A percentile compares a stretch with the other conserved stretches of the same genome.
Conservation (phyloP, 2,113 vertebrate genomes). For the Tetraodon nigroviridis region DNA sequence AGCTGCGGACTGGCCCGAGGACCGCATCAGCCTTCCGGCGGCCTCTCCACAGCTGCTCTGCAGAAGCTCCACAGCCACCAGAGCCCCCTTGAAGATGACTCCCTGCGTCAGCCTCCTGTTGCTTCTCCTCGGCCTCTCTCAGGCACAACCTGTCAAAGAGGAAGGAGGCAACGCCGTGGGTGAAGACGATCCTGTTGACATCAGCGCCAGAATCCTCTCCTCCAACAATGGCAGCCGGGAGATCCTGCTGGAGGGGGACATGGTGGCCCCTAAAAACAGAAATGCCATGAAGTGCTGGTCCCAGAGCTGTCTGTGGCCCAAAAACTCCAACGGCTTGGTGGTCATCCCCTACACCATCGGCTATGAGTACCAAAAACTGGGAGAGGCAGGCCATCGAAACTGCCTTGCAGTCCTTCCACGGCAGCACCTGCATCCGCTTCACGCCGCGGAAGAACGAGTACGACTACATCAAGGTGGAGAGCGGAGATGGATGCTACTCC, state of each 20-base stretch:
- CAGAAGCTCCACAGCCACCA: too few species aligned
- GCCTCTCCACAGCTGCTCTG: too few species aligned
- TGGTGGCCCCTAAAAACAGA: conserved; percentile 27
- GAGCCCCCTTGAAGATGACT: too few species aligned
- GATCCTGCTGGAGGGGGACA: conserved; percentile 40
- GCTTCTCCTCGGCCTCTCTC: too few species aligned
- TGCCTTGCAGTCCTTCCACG: too few species aligned
- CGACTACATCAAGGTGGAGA: too few species aligned
- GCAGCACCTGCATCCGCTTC: too few species aligned
- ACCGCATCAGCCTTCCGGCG: too few species aligned
- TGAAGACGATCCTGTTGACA: neutral
- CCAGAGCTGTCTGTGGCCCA: conserved; percentile 14
- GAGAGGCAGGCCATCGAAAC: conserved; percentile 18
- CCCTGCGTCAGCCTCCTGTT: too few species aligned
- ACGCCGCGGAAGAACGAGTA: too few species aligned
- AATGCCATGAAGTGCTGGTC: conserved; percentile 16
- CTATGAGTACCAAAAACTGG: neutral
- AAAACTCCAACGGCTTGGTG: conserved; percentile 21
- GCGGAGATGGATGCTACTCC: too few species aligned
- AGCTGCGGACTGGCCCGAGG: conserved; percentile 22
- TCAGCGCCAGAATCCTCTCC: conserved; percentile 24
- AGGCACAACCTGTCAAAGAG: too few species aligned
- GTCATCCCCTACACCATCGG: conserved; percentile 21
- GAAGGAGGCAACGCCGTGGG: neutral
- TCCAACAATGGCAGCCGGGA: conserved; percentile 12